Evolutionary conservation across 2,888 invertebrate species (phyloP).

Genomic region (Oligia strigilis): DNA sequence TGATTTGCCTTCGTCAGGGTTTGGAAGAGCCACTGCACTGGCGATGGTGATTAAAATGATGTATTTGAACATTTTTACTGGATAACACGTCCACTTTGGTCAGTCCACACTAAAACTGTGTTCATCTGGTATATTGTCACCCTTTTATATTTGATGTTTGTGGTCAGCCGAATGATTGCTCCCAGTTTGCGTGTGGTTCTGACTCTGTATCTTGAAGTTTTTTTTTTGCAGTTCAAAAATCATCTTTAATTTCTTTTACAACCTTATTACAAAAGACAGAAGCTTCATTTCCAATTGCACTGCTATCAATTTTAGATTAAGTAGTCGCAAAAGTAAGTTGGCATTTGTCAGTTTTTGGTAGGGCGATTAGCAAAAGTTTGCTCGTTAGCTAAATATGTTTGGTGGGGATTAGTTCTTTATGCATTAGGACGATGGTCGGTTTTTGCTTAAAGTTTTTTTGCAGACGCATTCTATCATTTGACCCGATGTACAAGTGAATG

Average conservation of each 20-base stretch:
- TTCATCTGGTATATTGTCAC: conserved; percentile 71
- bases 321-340: conserved; percentile 58
- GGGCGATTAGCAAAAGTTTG: conserved; percentile 72
- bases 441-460: conserved; percentile 56
- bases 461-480: conserved; percentile 62
- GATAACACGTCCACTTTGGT: conserved; percentile 70
- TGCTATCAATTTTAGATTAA: conserved; percentile 33
- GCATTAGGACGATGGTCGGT: conserved; percentile 53
- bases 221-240: conserved; percentile 54
- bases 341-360: conserved; percentile 72
- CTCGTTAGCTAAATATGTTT: conserved; percentile 49
- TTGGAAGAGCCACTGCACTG: conserved; percentile 74
- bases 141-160: conserved; percentile 83
- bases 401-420: conserved; percentile 54
- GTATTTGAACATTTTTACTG: conserved; percentile 74
- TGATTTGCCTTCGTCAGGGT: conserved; percentile 68
- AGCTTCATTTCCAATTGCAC: conserved; percentile 60
- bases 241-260: not conserved
- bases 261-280: conserved; percentile 51
- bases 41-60: conserved; percentile 66
- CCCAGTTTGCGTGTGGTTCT: conserved; percentile 73
- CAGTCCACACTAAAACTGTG: conserved; percentile 72
- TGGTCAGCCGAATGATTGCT: conserved; percentile 80
- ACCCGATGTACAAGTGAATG: conserved; percentile 64
- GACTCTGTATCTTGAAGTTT: conserved; percentile 66